Percentiles rank a stretch among this genome's conserved stretches.
Conservation (phyloP, 2,888 invertebrate genomes). For the Falcaria lacertinaria region DNA sequence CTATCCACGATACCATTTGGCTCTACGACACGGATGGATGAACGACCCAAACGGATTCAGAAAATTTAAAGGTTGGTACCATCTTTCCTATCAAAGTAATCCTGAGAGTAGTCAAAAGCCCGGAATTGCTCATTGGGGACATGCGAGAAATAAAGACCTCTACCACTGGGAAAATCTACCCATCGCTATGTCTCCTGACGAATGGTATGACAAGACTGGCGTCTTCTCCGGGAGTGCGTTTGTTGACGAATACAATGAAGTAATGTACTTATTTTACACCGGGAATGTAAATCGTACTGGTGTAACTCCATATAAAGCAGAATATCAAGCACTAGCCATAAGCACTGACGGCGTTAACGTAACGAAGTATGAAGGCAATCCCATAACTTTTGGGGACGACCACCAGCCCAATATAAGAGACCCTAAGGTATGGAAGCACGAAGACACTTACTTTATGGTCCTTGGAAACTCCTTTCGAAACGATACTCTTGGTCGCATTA, state of each 20-base stretch:
- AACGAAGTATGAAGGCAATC: constrained; percentile 49
- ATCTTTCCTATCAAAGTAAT: constrained; percentile 74
- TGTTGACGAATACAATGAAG: constrained; percentile 44
- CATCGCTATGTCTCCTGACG: constrained; percentile 66
- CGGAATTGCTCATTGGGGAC: constrained; percentile 72
- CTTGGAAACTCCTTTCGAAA: constrained; percentile 58
- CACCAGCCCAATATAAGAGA: constrained; percentile 65
- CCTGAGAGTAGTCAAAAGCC: constrained; percentile 50
- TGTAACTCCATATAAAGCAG: constrained; percentile 38
- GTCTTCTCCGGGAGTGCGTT: constrained; percentile 74
- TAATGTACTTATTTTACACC: constrained; percentile 59
- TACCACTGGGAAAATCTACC: constrained; percentile 67
- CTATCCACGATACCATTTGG: constrained; percentile 53
- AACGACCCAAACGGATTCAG: constrained; percentile 79
- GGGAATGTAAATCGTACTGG: constrained; percentile 49
- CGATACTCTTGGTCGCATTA: constrained; percentile 42
- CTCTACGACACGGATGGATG: constrained; percentile 68
- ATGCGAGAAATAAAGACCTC: constrained; percentile 64
- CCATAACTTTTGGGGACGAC: constrained; percentile 44
- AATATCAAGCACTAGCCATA: constrained; percentile 52
- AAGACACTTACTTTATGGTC: constrained; percentile 57
- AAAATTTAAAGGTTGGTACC: constrained; percentile 52
- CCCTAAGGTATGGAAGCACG: constrained; percentile 69
- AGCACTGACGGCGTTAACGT: constrained; percentile 54
- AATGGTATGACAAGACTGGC: constrained; percentile 51